Evolutionary conservation across 2,797 vertebrate genomes (phyloP).

Genomic region (Myotis findleyi): DNA sequence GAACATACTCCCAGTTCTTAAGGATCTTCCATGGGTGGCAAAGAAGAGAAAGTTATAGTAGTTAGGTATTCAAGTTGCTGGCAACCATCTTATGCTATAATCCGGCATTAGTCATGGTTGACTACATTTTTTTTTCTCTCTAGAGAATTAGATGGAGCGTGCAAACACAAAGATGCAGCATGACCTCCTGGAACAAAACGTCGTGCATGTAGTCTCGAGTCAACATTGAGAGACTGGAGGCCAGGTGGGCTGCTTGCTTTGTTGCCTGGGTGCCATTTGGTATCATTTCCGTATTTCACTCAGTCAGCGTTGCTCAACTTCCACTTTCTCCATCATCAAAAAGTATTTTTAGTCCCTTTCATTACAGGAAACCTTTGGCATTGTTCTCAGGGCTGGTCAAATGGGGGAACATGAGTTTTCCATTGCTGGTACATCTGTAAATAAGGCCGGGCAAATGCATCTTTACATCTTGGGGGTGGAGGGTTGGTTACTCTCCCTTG

Average conservation of each 20-base stretch:
- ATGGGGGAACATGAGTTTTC: slow-evolving; percentile 58
- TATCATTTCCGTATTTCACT: slow-evolving; percentile 78
- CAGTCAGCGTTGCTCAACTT: slow-evolving; percentile 74
- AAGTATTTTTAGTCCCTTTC: slow-evolving; percentile 81
- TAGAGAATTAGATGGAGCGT: slow-evolving; percentile 38
- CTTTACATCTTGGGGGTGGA: neutral
- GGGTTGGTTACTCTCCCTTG: neutral
- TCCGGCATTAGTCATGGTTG: slow-evolving; percentile 38
- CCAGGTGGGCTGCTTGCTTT: slow-evolving; percentile 60
- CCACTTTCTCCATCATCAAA: slow-evolving; percentile 79
- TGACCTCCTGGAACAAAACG: neutral
- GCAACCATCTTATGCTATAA: neutral
- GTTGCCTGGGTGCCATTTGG: slow-evolving; percentile 25
- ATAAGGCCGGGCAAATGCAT: neutral
- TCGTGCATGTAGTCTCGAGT: neutral
- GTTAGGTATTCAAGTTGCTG: slow-evolving; percentile 15
- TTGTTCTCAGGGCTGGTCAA: slow-evolving; percentile 72
- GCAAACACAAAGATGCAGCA: neutral
- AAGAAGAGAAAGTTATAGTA: neutral
- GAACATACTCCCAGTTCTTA: neutral
- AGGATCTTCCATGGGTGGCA: neutral
- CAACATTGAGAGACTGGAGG: slow-evolving; percentile 14
- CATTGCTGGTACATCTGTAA: slow-evolving; percentile 11
- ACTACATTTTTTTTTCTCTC: slow-evolving; percentile 31
- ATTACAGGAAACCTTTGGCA: slow-evolving; percentile 76